These are phyloP conservation scores for Liodrosophila aerea DNA, from an alignment of 2,888 invertebrate genomes.

Conservation along the genomic window DNA sequence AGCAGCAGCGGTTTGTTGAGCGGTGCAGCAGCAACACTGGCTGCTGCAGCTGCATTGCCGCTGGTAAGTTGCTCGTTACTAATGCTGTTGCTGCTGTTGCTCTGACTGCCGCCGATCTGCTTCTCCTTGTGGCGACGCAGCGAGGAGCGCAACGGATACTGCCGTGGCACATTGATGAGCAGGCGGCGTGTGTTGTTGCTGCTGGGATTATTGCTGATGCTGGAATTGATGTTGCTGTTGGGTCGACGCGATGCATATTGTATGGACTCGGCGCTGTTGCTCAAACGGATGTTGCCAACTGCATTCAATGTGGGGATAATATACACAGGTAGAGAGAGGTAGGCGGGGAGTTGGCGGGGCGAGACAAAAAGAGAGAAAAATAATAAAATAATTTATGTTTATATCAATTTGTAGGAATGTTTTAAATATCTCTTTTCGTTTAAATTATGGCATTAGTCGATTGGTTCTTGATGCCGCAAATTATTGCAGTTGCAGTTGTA, in stretches of 20 bases:
- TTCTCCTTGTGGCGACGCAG: slow-evolving; percentile 85
- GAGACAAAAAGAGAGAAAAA: slow-evolving; percentile 27
- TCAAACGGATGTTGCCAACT: slow-evolving; percentile 85
- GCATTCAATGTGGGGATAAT: slow-evolving; percentile 25
- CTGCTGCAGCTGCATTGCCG: slow-evolving; percentile 19
- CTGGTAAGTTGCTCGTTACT: slow-evolving; percentile 58
- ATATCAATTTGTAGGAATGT: slow-evolving; percentile 20
- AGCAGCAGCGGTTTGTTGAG: slow-evolving; percentile 63
- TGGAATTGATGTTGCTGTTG: slow-evolving; percentile 55
- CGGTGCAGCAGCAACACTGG: slow-evolving; percentile 30
- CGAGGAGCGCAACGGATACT: slow-evolving; percentile 84
- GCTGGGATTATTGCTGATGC: slow-evolving; percentile 68
- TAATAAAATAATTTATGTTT: slow-evolving; percentile 43
- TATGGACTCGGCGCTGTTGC: slow-evolving; percentile 86
- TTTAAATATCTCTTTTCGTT: slow-evolving; percentile 27
- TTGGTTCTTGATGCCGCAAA: slow-evolving; percentile 1
- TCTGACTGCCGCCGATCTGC: slow-evolving; percentile 79
- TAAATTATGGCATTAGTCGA: slow-evolving; percentile 8
- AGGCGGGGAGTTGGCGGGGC: slow-evolving; percentile 15
- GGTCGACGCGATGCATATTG: slow-evolving; percentile 85
- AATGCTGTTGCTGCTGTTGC: slow-evolving; percentile 63
- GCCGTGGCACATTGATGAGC: slow-evolving; percentile 82
- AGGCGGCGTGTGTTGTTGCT: slow-evolving; percentile 84
- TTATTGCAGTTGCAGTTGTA: slow-evolving; percentile 18
- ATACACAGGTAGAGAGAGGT: slow-evolving; percentile 25